phyloP scores from a whole-genome alignment of 2,113 vertebrate genomes.

The Aramus guarauna region DNA sequence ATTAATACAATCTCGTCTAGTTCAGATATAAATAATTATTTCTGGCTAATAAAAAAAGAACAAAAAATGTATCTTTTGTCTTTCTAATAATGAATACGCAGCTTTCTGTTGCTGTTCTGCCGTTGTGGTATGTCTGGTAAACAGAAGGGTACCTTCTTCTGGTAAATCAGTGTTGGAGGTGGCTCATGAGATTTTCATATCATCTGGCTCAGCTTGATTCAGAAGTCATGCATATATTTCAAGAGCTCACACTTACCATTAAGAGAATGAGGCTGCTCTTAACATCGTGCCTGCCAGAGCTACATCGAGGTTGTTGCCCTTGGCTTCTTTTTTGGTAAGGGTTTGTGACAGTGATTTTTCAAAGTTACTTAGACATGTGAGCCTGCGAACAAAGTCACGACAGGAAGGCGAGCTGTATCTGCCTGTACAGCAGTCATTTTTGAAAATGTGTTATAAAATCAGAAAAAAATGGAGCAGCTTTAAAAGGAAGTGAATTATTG shows the following conservation, averaged over 20 bases:
- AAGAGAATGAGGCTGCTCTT: background rate
- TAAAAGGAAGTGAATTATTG: background rate
- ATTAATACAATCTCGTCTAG: background rate
- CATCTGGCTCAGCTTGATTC: background rate
- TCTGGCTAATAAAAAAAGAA: background rate
- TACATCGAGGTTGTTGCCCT: background rate
- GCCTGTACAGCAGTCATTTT: background rate
- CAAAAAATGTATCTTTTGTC: background rate
- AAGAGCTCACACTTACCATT: fast-evolving
- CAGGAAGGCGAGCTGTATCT: background rate
- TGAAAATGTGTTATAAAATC: background rate
- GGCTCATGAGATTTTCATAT: background rate
- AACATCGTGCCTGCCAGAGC: fast-evolving
- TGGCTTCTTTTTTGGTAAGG: background rate
- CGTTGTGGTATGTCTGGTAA: background rate
- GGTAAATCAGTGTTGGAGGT: background rate
- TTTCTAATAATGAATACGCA: background rate
- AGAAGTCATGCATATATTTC: background rate
- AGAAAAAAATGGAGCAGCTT: background rate
- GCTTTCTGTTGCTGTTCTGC: background rate
- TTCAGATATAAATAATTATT: background rate
- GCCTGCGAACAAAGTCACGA: background rate
- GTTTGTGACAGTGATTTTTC: background rate
- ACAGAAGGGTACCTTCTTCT: background rate
- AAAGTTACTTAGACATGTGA: background rate